Evolutionary conservation across 2,113 vertebrate species (phyloP).

Genomic region (Macroglossus sobrinus): DNA sequence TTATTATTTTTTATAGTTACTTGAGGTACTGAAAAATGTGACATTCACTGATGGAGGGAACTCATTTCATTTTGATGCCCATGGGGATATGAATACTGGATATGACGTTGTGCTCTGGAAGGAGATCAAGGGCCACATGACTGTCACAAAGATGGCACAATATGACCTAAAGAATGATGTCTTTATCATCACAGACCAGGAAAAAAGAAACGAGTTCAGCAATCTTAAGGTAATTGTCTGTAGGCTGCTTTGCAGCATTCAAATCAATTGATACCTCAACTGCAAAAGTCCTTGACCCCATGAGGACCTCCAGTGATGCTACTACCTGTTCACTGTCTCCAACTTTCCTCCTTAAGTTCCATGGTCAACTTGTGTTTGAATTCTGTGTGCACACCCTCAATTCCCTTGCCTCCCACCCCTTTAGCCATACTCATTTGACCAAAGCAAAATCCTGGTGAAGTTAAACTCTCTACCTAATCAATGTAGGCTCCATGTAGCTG

Average conservation of each 20-base stretch:
- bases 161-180: slow-evolving; percentile 81
- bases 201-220: slow-evolving; percentile 73
- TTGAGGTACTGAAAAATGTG: slow-evolving; percentile 81
- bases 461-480: background rate
- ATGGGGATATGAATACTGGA: slow-evolving; percentile 86
- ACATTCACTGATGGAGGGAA: slow-evolving; percentile 73
- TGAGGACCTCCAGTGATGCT: background rate
- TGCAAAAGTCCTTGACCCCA: background rate
- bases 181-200: slow-evolving; percentile 78
- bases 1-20: slow-evolving; percentile 79
- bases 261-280: background rate
- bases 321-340: background rate
- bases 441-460: background rate
- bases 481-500: background rate
- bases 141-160: slow-evolving; percentile 82
- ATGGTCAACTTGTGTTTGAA: background rate
- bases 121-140: slow-evolving; percentile 70
- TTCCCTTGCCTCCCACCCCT: too few species aligned
- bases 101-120: slow-evolving; percentile 89
- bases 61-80: slow-evolving; percentile 84
- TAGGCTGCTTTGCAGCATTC: background rate
- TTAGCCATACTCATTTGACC: background rate
- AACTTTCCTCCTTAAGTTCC: background rate
- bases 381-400: background rate
- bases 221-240: slow-evolving; percentile 82